Evolutionary conservation across 2,888 invertebrate genomes (phyloP), one percentile per base, ranked within the genome.

Genomic region (Listrodromus nycthemerus): DNA sequence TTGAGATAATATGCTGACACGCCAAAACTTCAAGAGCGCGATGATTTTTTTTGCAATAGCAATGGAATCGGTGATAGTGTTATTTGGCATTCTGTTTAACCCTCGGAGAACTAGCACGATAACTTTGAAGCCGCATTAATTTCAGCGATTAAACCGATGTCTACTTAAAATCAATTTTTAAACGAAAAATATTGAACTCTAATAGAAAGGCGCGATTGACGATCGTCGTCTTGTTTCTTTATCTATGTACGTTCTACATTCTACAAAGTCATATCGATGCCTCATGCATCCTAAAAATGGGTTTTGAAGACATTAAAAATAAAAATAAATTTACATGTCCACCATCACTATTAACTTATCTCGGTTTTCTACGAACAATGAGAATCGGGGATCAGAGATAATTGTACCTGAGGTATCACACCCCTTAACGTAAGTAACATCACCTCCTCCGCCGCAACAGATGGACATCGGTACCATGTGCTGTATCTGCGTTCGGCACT

Each of bases 401-500:
- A 73, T 80, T 80, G 61, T 90, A 90, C 90, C 91, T 88, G 91
- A 87, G 76, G 87, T 69, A 86, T 91, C 90, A 88, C 87, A 89
- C 7, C 87, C 88, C 75, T 92, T 91, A 83, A 91, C 89, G 85
- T 88, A 91, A 85, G 88, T 90, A 85, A 91, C 87, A 85, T 92
- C 89, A 87, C 92, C 92, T 85, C 89, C 90, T 77, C 91, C 92
- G 5, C 92, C 92, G 86, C 95, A 96, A 88, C 96, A 96, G 41
- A 95, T 94, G 70, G 93, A 93, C 90, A 94, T 92, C 13, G 95
- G 95, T 65, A 95, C 93, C 94, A 96, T 96, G 89, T 96, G 95
- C 87, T 97, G 97, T 87, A 99, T 97, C 93, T 97, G 97, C 67
- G 97, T 96, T 89, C 98, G 96, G 94, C 99, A 99, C 93, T 98